Conservation (phyloP, 1,140 invertebrate genomes). For the Saccostrea echinata region DNA sequence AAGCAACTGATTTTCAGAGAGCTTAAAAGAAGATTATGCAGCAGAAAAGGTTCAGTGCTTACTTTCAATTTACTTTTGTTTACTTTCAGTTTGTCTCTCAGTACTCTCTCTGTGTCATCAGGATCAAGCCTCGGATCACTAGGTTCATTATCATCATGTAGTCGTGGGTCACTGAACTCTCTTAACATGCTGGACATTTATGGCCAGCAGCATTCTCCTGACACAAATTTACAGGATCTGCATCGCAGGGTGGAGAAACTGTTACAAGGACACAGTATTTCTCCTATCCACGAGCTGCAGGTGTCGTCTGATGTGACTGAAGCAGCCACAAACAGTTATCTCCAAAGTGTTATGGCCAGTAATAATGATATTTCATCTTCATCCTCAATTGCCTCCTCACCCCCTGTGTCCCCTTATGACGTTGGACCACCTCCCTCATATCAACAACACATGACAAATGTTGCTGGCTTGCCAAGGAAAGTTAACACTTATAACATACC, state of each 20-base stretch:
- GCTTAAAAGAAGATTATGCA: too few species aligned
- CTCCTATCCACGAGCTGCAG: constrained; percentile 70
- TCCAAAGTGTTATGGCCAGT: constrained; percentile 73
- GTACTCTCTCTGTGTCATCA: constrained; percentile 95
- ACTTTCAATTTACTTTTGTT: constrained; percentile 27
- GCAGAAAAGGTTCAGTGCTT: background rate
- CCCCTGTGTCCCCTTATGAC: constrained; percentile 87
- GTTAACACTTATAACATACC: constrained; percentile 39
- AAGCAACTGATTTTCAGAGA: background rate
- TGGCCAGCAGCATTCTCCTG: constrained; percentile 85
- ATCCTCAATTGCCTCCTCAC: constrained; percentile 87
- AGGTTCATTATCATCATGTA: constrained; percentile 82
- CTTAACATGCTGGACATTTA: constrained; percentile 98
- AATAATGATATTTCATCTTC: constrained; percentile 66
- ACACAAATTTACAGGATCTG: constrained; percentile 79
- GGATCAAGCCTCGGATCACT: constrained; percentile 95
- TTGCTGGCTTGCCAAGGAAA: constrained; percentile 55
- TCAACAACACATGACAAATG: constrained; percentile 75
- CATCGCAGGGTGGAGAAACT: constrained; percentile 80
- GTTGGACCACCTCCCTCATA: constrained; percentile 77
- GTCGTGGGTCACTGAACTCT: constrained; percentile 89
- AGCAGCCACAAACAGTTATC: constrained; percentile 70
- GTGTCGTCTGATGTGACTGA: constrained; percentile 65
- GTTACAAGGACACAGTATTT: constrained; percentile 77
- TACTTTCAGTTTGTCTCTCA: constrained; percentile 89